These are phyloP conservation scores for Pitangus sulphuratus DNA, from an alignment of 2,797 vertebrate species.

Conservation along the genomic window DNA sequence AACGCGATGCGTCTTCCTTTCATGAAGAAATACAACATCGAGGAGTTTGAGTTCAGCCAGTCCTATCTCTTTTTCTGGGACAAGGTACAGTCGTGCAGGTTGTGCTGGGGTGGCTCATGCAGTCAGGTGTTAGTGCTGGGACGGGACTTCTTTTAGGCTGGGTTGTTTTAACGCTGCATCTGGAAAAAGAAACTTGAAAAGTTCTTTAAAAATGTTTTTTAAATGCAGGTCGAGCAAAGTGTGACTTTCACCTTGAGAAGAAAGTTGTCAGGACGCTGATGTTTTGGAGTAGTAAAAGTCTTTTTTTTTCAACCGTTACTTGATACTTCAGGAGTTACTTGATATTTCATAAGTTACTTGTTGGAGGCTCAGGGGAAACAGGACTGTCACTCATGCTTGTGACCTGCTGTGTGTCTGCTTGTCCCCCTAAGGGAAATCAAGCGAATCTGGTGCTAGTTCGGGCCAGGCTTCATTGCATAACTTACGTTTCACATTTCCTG, in stretches of 20 bases:
- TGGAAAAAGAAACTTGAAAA: background rate
- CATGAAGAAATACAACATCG: slow-evolving; percentile 97
- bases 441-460: background rate
- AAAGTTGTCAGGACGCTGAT: background rate
- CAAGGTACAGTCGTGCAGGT: slow-evolving; percentile 79
- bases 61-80: slow-evolving; percentile 99
- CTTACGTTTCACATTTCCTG: background rate
- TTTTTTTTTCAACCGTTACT: background rate
- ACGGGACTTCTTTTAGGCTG: background rate
- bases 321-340: rapidly evolving
- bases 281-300: background rate
- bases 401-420: background rate
- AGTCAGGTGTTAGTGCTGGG: background rate
- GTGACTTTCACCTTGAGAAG: background rate
- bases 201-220: background rate
- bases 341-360: rapidly evolving
- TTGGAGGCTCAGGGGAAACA: background rate
- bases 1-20: slow-evolving; percentile 98
- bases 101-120: background rate
- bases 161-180: background rate
- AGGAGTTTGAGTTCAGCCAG: slow-evolving; percentile 99
- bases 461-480: background rate
- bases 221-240: background rate
- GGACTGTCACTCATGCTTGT: background rate
- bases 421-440: background rate